phyloP scores from a whole-genome alignment of 1,140 invertebrate species.

The Ceratina calcarata region DNA sequence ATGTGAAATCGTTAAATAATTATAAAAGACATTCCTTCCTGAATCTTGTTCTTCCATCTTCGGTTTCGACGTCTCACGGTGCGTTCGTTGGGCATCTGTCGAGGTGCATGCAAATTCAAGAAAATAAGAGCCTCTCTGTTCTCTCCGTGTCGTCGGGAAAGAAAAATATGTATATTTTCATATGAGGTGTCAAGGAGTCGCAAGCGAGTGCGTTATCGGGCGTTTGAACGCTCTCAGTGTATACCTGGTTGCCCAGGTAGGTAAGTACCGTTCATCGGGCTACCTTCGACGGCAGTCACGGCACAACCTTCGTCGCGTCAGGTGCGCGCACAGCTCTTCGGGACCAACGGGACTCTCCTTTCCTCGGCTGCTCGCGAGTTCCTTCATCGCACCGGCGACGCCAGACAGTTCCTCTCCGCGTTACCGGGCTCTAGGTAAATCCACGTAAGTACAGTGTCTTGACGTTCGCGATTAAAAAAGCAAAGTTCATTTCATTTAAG shows the following conservation, averaged over 20 bases:
- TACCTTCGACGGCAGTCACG: constrained; percentile 71
- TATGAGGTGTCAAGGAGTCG: constrained; percentile 27
- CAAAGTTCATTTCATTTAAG: too few relatives aligned
- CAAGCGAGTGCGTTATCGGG: constrained; percentile 54
- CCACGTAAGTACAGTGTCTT: too few relatives aligned
- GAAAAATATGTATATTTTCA: constrained; percentile 25
- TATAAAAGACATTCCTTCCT: too few relatives aligned
- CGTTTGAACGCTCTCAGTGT: constrained; percentile 41
- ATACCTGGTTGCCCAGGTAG: constrained; percentile 62
- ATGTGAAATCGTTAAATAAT: too few relatives aligned
- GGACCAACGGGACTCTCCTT: constrained; percentile 36
- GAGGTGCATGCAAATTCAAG: too few relatives aligned
- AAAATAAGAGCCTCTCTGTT: too few relatives aligned
- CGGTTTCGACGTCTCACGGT: too few relatives aligned
- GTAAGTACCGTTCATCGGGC: constrained; percentile 74
- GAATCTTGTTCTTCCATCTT: too few relatives aligned
- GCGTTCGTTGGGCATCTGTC: too few relatives aligned
- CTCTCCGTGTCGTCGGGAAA: too few relatives aligned
- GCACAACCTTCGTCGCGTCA: constrained; percentile 70
- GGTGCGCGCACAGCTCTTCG: constrained; percentile 54
- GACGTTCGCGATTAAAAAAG: not conserved
- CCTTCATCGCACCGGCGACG: not conserved
- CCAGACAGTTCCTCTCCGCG: not conserved
- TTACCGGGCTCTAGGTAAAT: constrained; percentile 11
- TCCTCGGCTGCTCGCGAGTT: constrained; percentile 13